These are phyloP conservation scores for Blastomussa wellsi DNA, from an alignment of 92 coral and sea anemone genomes.

Conservation along the genomic window DNA sequence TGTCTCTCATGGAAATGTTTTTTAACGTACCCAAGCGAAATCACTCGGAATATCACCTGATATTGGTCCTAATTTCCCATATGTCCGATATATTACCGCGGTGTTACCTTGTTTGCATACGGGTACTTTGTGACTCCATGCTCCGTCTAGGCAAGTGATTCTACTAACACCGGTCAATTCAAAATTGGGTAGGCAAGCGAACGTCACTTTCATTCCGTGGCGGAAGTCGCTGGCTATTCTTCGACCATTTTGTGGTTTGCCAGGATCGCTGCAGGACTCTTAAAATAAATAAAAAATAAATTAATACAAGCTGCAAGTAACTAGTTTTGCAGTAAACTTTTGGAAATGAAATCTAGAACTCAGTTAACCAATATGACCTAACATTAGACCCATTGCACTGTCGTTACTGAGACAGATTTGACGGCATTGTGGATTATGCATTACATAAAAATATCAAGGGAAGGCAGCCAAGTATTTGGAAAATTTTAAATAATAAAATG, in stretches of 20 bases:
- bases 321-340: not conserved
- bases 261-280: constrained; percentile 47
- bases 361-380: too few species aligned
- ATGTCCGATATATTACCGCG: not conserved
- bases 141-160: constrained; percentile 24
- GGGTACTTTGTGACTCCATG: constrained; percentile 32
- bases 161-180: constrained; percentile 5
- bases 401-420: too few species aligned
- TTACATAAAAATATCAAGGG: too few species aligned
- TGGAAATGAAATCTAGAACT: not conserved
- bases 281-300: not conserved
- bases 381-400: too few species aligned
- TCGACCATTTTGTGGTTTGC: constrained; percentile 26
- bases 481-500: too few species aligned
- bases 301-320: too few species aligned
- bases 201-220: constrained; percentile 11
- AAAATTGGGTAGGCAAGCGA: constrained; percentile 23
- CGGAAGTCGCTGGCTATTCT: constrained; percentile 17
- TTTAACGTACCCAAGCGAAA: too few species aligned
- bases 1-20: too few species aligned
- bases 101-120: constrained; percentile 23
- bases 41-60: not conserved
- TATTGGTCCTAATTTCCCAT: not conserved
- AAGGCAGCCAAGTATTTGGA: too few species aligned
- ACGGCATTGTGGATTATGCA: too few species aligned